These are phyloP conservation scores for Unio pictorum DNA, from an alignment of 2,888 invertebrate species.

Conservation along the genomic window DNA sequence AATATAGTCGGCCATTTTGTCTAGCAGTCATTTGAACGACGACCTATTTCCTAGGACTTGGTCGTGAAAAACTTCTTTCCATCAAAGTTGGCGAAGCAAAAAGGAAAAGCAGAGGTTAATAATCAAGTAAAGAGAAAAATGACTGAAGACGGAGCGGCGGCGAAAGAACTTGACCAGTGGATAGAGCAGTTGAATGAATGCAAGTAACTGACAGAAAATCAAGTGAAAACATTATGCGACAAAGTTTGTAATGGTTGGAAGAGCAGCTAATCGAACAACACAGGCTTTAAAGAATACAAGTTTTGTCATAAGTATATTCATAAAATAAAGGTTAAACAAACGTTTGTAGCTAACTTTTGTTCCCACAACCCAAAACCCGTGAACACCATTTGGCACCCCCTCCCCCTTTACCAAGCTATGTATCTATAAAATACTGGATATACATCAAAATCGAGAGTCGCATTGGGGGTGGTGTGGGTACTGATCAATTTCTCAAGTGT, in stretches of 20 bases:
- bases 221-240: slow-evolving; percentile 99
- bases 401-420: no score
- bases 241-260: slow-evolving; percentile 81
- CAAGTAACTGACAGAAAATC: slow-evolving; percentile 99
- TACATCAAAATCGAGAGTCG: no score
- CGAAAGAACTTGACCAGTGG: slow-evolving; percentile 99
- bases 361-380: no score
- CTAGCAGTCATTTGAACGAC: slow-evolving; percentile 11
- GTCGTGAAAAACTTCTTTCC: slow-evolving; percentile 4
- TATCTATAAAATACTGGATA: no score
- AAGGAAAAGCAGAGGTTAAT: neutral
- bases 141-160: slow-evolving; percentile 63
- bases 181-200: slow-evolving; percentile 99
- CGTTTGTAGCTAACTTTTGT: no score
- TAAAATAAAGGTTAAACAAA: no score
- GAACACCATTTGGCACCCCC: no score
- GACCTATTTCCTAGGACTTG: neutral
- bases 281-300: neutral
- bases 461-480: no score
- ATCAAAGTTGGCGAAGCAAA: slow-evolving; percentile 6
- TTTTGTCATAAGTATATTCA: neutral
- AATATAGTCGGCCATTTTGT: slow-evolving; percentile 52
- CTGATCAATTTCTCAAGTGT: no score
- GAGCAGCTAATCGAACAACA: neutral
- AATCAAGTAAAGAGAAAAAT: slow-evolving; percentile 38